Evolutionary conservation across 2,113 vertebrate species (phyloP).

Genomic region (Syngnathus scovelli): DNA sequence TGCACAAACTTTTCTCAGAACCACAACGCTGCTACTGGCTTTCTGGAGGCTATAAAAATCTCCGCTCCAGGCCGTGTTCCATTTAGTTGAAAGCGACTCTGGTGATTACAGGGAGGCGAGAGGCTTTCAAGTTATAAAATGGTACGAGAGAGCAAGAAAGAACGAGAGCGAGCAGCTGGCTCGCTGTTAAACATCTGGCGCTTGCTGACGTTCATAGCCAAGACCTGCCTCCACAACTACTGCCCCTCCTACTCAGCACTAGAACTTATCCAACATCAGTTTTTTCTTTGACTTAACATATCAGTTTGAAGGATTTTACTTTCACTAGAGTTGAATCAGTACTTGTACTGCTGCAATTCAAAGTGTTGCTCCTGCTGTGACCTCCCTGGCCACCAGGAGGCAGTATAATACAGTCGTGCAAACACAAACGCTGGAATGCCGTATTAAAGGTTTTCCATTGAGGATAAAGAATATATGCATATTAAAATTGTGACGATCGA

Average conservation of each 20-base stretch:
- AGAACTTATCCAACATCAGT: slow-evolving; percentile 16
- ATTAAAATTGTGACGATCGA: no score
- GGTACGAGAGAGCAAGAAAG: slow-evolving; percentile 22
- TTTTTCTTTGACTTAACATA: no score
- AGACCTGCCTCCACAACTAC: slow-evolving; percentile 36
- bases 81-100: slow-evolving; percentile 53
- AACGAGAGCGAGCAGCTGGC: slow-evolving; percentile 61
- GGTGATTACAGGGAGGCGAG: slow-evolving; percentile 60
- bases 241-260: slow-evolving; percentile 16
- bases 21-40: neutral
- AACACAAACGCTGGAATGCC: no score
- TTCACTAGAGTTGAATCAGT: no score
- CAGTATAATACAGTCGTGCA: neutral
- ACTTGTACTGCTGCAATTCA: no score
- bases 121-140: slow-evolving; percentile 44
- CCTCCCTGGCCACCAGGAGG: neutral
- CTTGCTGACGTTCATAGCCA: slow-evolving; percentile 45
- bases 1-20: neutral
- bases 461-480: no score
- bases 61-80: slow-evolving; percentile 33
- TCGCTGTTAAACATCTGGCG: slow-evolving; percentile 61
- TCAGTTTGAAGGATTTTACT: no score
- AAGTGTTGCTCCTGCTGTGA: neutral
- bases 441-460: no score
- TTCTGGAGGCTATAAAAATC: neutral